These are phyloP conservation scores for Stichopus chloronotus DNA, from an alignment of 35 echinoderm and acorn worm species.

Conservation along the genomic window DNA sequence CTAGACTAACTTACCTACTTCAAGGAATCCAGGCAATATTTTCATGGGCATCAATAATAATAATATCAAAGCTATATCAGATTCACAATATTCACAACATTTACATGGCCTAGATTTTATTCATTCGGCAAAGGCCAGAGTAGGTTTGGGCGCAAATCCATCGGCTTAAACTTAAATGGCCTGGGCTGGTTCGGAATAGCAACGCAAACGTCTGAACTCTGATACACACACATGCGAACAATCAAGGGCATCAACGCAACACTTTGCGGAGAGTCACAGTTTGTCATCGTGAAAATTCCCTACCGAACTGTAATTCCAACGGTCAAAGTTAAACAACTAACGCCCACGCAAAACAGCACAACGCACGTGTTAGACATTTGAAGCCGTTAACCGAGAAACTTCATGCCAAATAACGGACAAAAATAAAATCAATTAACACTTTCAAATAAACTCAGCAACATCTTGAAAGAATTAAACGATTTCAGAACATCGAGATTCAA, in stretches of 20 bases:
- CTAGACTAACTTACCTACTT: too few species aligned
- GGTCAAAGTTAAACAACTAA: slow-evolving; percentile 56
- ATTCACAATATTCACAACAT: too few species aligned
- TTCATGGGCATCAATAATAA: too few species aligned
- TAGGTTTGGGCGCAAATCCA: not conserved
- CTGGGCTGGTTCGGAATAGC: too few species aligned
- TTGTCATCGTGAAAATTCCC: not conserved
- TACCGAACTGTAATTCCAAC: slow-evolving; percentile 2
- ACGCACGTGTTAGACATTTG: not conserved
- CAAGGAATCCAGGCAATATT: too few species aligned
- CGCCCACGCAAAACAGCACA: slow-evolving; percentile 43
- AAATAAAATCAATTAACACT: not conserved
- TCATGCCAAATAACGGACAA: not conserved
- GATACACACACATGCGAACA: too few species aligned
- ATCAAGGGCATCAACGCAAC: too few species aligned
- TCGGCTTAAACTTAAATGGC: not conserved
- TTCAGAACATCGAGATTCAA: not conserved
- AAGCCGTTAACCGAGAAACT: not conserved
- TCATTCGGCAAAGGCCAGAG: not conserved
- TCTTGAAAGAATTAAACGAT: not conserved
- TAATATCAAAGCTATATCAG: too few species aligned
- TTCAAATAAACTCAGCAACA: not conserved
- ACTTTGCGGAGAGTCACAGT: too few species aligned
- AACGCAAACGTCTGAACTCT: too few species aligned
- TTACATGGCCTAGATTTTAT: not conserved